Evolutionary conservation across 2,797 vertebrate species (phyloP).

Genomic region (Poeciliopsis gracilis): DNA sequence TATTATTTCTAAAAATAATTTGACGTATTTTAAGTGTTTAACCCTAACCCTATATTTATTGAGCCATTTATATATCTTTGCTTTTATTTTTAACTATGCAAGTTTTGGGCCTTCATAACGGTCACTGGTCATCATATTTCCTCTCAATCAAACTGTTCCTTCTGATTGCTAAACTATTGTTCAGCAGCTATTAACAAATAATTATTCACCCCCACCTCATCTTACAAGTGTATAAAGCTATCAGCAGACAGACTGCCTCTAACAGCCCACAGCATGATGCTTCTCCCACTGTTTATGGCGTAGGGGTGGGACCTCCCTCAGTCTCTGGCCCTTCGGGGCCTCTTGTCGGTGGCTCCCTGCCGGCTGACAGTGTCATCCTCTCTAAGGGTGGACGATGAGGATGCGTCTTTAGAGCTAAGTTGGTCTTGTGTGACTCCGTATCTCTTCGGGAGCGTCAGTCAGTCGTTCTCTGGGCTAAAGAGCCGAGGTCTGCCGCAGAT

Average conservation of each 20-base stretch:
- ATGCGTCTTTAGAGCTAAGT: conserved; percentile 69
- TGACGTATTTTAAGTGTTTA: too few species aligned
- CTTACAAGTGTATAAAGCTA: background rate
- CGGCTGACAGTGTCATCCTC: conserved; percentile 57
- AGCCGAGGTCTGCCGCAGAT: conserved; percentile 72
- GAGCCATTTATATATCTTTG: too few species aligned
- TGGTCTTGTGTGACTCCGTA: conserved; percentile 64
- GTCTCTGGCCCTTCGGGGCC: conserved; percentile 66
- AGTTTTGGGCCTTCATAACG: too few species aligned
- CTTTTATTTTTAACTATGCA: too few species aligned
- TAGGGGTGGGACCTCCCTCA: conserved; percentile 74
- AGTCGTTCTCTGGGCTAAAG: conserved; percentile 73
- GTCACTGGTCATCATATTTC: background rate
- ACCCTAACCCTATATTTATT: too few species aligned
- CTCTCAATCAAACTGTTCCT: background rate
- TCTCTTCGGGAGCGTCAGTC: conserved; percentile 72
- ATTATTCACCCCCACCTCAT: accelerated
- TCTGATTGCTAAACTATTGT: background rate
- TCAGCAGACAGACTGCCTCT: background rate
- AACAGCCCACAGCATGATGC: background rate
- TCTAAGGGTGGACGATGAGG: conserved; percentile 72
- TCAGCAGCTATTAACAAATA: background rate
- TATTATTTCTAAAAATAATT: too few species aligned
- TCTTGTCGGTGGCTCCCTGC: conserved; percentile 67
- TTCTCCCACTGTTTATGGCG: conserved; percentile 2